phyloP scores from a whole-genome alignment of 1,140 invertebrate genomes.

The Pogonomyrmex californicus region DNA sequence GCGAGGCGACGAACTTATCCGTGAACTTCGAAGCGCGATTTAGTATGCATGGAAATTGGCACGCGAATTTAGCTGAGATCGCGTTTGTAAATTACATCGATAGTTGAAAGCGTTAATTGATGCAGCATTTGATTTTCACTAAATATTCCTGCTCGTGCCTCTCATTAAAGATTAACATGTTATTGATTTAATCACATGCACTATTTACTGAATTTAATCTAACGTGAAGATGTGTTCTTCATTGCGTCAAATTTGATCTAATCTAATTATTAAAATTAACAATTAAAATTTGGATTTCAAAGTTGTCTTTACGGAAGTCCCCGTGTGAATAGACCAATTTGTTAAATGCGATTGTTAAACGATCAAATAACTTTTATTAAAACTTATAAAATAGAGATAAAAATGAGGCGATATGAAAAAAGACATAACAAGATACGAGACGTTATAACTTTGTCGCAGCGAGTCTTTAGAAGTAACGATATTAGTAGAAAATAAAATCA shows the following conservation, averaged over 20 bases:
- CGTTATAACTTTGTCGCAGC: not conserved
- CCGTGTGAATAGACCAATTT: not conserved
- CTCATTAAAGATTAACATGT: constrained; percentile 1
- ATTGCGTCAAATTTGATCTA: not conserved
- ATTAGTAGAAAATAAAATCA: constrained; percentile 16
- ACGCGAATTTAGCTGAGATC: constrained; percentile 42
- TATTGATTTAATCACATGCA: not conserved
- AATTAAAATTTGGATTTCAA: not conserved
- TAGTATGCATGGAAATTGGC: constrained; percentile 55
- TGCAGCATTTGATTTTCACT: constrained; percentile 19
- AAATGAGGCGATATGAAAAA: not conserved
- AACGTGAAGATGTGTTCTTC: constrained; percentile 11
- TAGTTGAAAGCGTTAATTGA: constrained; percentile 26
- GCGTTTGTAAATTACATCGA: constrained; percentile 38
- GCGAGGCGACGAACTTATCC: constrained; percentile 38
- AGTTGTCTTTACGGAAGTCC: not conserved
- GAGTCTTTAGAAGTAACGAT: constrained; percentile 7
- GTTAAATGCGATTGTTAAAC: not conserved
- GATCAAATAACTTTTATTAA: not conserved
- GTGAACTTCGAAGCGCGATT: constrained; percentile 48
- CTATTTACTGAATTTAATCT: constrained; percentile 32
- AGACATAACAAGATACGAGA: not conserved
- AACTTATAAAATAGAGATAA: not conserved
- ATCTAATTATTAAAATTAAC: constrained; percentile 3
- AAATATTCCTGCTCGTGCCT: not conserved